phyloP scores from a whole-genome alignment of 2,888 invertebrate species.

The Lycocerus yunnanus region DNA sequence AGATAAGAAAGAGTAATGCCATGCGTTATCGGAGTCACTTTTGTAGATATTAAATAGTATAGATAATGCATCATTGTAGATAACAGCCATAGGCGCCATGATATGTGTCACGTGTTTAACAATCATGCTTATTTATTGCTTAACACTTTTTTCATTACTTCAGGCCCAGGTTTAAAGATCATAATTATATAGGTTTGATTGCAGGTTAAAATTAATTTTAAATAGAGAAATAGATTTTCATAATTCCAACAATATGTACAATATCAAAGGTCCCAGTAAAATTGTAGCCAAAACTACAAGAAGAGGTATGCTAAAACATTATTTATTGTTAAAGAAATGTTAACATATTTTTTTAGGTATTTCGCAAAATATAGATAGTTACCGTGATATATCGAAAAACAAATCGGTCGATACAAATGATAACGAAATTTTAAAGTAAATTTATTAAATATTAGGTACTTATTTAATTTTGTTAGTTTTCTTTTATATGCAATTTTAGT shows the following conservation, averaged over 20 bases:
- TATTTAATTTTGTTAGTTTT: constrained; percentile 10
- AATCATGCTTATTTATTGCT: neutral
- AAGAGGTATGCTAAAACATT: constrained; percentile 57
- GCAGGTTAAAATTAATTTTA: neutral
- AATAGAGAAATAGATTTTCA: neutral
- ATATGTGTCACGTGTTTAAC: neutral
- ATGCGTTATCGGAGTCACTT: neutral
- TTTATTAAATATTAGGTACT: constrained; percentile 19
- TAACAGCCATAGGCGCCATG: neutral
- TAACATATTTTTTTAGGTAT: constrained; percentile 62
- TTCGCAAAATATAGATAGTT: constrained; percentile 79
- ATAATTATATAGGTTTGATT: neutral
- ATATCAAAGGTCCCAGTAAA: constrained; percentile 87
- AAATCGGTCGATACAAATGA: constrained; percentile 70
- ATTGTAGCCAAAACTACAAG: constrained; percentile 85
- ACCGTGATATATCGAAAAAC: constrained; percentile 72
- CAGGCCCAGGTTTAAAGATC: neutral
- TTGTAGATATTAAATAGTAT: neutral
- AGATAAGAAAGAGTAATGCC: too few species aligned
- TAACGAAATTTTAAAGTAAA: constrained; percentile 70
- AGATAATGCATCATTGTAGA: neutral
- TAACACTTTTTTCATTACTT: neutral
- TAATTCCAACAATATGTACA: constrained; percentile 67
- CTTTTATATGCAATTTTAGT: constrained; percentile 57
- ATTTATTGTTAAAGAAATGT: constrained; percentile 7